Evolutionary conservation across 2,888 invertebrate species (phyloP), one percentile per base, ranked within the genome.

Genomic region (Clistopyga incitator): DNA sequence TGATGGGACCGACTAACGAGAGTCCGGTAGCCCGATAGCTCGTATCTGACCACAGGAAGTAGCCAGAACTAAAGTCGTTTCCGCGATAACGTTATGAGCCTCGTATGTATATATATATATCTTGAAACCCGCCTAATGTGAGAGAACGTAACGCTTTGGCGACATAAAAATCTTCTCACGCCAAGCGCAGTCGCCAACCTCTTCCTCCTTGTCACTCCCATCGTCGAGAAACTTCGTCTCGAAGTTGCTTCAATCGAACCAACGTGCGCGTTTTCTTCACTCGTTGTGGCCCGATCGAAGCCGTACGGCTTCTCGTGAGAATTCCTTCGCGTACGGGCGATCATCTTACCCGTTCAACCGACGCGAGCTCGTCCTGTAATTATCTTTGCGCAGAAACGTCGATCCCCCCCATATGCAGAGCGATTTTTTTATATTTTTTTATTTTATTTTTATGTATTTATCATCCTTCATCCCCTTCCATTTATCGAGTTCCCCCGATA

Each of bases 291-390:
- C 38, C 47, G 61, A 74, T 54, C 59, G 68, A 52, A 47, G 20
- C 15, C 75, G 61, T 88, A 87, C 70, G 90, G 89, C 87, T 90
- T 90, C 90, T 87, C 86, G 85, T 87, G 87, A 88, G 89, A 89
- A 90, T 90, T 89, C 86, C 85, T 85, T 74, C 83, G 85, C 84
- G 82, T 83, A 81, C 64, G 34, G 85, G 74, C 85, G 87, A 88
- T 89, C 88, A 79, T 59, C 85, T 88, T 88, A 87, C 88, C 80
- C 80, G 76, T 56, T 54, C 67, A 82, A 76, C 74, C 71, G 75
- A 64, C 78, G 47, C 68, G 78, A 68, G 61, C 52, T 71, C 68
- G 54, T 50, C 64, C 56, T 76, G 65, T 67, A 78, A 77, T 76
- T 71, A 79, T 54, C 25, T 50, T n/a, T n/a, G 34, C n/a, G 72